phyloP scores from a whole-genome alignment of 2,888 invertebrate species.

The Nemapogon koenigi region DNA sequence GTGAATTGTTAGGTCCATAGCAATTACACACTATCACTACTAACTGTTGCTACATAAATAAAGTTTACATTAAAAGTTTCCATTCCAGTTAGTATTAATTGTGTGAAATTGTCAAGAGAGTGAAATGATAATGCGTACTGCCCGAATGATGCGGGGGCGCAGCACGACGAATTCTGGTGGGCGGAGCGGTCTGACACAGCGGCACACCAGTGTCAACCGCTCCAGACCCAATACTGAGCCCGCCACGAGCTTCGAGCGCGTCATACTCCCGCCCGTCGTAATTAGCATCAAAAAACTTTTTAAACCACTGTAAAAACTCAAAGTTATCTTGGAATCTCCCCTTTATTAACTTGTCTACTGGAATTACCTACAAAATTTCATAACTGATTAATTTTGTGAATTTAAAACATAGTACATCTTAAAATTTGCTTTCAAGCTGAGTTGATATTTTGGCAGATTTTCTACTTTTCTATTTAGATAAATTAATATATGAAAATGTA shows the following conservation, averaged over 20 bases:
- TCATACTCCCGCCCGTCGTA: slow-evolving; percentile 98
- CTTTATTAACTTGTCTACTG: slow-evolving; percentile 98
- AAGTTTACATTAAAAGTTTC: too few species aligned
- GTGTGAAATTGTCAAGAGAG: too few species aligned
- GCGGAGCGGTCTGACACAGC: slow-evolving; percentile 47
- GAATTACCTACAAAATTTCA: slow-evolving; percentile 90
- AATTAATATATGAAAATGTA: too few species aligned
- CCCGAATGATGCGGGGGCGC: slow-evolving; percentile 23
- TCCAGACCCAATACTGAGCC: slow-evolving; percentile 79
- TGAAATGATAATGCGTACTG: slow-evolving; percentile 24
- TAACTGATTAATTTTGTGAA: too few species aligned
- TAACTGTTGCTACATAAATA: too few species aligned
- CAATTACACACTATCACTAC: too few species aligned
- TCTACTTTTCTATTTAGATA: too few species aligned
- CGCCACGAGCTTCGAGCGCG: slow-evolving; percentile 86
- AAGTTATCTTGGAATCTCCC: slow-evolving; percentile 99
- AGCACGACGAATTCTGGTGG: slow-evolving; percentile 24
- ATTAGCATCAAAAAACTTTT: slow-evolving; percentile 99
- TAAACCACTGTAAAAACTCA: slow-evolving; percentile 99
- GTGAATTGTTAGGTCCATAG: too few species aligned
- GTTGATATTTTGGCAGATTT: too few species aligned
- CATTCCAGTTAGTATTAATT: too few species aligned
- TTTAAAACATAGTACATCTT: too few species aligned
- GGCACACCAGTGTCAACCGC: slow-evolving; percentile 52
- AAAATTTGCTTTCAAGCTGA: too few species aligned